Evolutionary conservation across 1,140 invertebrate species (phyloP).

Genomic region (Drosophila saltans): DNA sequence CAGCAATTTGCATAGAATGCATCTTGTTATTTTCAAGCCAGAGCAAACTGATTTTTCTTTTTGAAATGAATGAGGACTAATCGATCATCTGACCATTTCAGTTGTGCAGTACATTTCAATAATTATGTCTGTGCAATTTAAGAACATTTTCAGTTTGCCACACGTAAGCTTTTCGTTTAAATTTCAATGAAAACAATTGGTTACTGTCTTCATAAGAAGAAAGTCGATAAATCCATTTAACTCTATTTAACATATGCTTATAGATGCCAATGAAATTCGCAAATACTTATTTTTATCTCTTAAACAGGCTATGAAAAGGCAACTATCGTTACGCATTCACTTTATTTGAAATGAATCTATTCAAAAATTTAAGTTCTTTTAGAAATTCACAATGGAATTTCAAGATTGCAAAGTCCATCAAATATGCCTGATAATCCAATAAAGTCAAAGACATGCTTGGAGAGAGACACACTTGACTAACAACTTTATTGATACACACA

Average conservation of each 20-base stretch:
- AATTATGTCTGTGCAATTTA: too few relatives aligned
- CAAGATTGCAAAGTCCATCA: slow-evolving; percentile 66
- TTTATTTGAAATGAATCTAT: neutral
- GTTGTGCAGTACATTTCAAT: neutral
- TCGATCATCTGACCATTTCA: neutral
- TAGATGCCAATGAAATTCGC: too few relatives aligned
- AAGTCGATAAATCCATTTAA: too few relatives aligned
- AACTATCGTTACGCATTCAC: too few relatives aligned
- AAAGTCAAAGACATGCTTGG: slow-evolving; percentile 54
- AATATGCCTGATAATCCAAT: slow-evolving; percentile 77
- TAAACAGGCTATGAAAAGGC: too few relatives aligned
- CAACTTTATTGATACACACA: slow-evolving; percentile 72
- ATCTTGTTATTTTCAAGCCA: neutral
- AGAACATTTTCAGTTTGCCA: too few relatives aligned
- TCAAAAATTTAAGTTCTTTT: slow-evolving; percentile 2
- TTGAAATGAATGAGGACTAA: neutral
- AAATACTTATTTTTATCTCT: too few relatives aligned
- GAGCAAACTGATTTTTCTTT: neutral
- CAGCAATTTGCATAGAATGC: slow-evolving; percentile 52
- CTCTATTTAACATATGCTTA: too few relatives aligned
- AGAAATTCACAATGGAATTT: slow-evolving; percentile 26
- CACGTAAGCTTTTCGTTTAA: too few relatives aligned
- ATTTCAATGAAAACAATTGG: too few relatives aligned
- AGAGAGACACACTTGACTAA: slow-evolving; percentile 64
- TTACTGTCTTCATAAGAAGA: too few relatives aligned